Percentiles rank a stretch among this genome's conserved stretches.
Evolutionary conservation across 2,797 vertebrate species (phyloP).

Genomic region (Pseudomugil gertrudae): DNA sequence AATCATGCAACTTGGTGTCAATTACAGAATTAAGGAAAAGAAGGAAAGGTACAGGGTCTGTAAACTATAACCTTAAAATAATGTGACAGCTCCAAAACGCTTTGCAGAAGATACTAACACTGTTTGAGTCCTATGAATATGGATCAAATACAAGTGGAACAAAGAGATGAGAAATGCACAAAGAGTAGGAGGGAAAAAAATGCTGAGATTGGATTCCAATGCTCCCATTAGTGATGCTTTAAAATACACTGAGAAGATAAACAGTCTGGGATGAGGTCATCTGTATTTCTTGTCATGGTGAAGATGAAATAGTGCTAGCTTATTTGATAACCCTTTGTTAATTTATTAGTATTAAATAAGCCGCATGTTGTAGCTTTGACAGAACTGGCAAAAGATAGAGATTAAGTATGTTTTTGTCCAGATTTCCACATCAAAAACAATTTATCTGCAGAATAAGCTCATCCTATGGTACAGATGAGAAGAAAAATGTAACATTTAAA

Average conservation of each 20-base stretch:
- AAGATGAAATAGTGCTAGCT: slow-evolving; percentile 53
- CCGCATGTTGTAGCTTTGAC: slow-evolving; percentile 23
- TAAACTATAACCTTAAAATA: slow-evolving; percentile 51
- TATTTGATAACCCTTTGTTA: slow-evolving; percentile 42
- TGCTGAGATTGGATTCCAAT: slow-evolving; percentile 61
- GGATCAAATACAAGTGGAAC: slow-evolving; percentile 54
- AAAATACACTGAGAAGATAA: slow-evolving; percentile 71
- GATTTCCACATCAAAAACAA: slow-evolving; percentile 28
- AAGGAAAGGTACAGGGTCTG: slow-evolving; percentile 41
- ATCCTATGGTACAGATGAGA: not conserved
- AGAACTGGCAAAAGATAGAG: slow-evolving; percentile 33
- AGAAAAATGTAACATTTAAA: not conserved
- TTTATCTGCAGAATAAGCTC: not conserved
- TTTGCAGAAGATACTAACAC: slow-evolving; percentile 15
- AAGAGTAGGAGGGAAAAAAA: slow-evolving; percentile 42
- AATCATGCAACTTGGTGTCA: slow-evolving; percentile 68
- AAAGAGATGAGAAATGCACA: slow-evolving; percentile 47
- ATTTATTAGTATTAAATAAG: slow-evolving; percentile 53
- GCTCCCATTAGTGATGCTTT: slow-evolving; percentile 70
- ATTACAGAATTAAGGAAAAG: slow-evolving; percentile 51
- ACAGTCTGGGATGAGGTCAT: slow-evolving; percentile 67
- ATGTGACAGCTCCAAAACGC: slow-evolving; percentile 45
- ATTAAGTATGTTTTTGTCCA: slow-evolving; percentile 23
- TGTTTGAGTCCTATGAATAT: slow-evolving; percentile 60
- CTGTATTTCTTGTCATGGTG: slow-evolving; percentile 67